A percentile compares a stretch with the other conserved stretches of the same genome.
Evolutionary conservation across 37 sponge, comb jelly and placozoan species (phyloP).

Genomic region (Halichondria panicea): DNA sequence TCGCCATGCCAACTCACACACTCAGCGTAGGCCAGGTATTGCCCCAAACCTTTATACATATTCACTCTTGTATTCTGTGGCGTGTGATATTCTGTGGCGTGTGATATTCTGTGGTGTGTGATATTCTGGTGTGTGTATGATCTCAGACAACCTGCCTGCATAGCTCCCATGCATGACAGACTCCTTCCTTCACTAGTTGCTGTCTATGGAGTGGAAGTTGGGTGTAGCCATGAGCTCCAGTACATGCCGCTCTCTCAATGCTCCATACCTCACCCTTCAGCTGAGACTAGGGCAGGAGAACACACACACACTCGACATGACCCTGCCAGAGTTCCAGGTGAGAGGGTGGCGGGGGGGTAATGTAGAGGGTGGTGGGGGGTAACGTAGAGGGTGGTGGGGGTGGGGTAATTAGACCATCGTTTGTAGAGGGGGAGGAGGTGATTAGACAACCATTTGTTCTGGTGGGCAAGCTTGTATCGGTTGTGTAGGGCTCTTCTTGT

Average conservation of each 20-base stretch:
- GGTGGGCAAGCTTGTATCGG: no score
- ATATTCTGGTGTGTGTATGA: no score
- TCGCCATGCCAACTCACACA: conserved; percentile 18
- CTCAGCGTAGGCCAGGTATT: conserved; percentile 69
- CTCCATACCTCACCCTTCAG: conserved; percentile 72
- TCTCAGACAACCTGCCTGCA: no score
- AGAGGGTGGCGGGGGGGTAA: neutral
- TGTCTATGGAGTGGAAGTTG: conserved; percentile 85
- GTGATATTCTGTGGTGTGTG: neutral
- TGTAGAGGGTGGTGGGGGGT: no score
- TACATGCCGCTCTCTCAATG: conserved; percentile 63
- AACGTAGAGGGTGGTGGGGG: no score
- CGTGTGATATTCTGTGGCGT: neutral
- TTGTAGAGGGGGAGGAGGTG: no score
- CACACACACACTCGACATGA: conserved; percentile 60
- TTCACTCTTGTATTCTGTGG: neutral
- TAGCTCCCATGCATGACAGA: no score
- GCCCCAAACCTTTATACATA: neutral
- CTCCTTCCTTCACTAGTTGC: conserved; percentile 54
- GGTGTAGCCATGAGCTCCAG: conserved; percentile 85
- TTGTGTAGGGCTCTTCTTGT: no score
- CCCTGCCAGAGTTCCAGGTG: conserved; percentile 72
- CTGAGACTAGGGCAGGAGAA: conserved; percentile 41
- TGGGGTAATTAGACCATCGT: no score
- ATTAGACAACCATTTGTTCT: no score